phyloP scores from a whole-genome alignment of 1,140 invertebrate genomes.

The Drosophila rufa region DNA sequence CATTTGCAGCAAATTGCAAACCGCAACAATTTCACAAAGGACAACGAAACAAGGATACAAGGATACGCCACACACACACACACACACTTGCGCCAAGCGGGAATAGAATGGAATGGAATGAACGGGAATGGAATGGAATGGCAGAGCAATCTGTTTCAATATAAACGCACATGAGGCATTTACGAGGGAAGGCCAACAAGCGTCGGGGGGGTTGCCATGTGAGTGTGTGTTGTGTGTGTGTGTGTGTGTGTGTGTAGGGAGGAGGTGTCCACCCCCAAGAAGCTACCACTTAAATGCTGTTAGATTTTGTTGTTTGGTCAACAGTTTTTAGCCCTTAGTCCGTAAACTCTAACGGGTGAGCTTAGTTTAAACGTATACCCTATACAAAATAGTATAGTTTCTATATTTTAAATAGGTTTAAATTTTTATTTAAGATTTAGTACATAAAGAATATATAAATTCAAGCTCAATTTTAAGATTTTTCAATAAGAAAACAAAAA shows the following conservation, averaged over 20 bases:
- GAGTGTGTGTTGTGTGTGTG: slow-evolving; percentile 11
- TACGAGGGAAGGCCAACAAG: slow-evolving; percentile 69
- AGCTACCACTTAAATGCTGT: slow-evolving; percentile 73
- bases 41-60: slow-evolving; percentile 51
- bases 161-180: slow-evolving; percentile 84
- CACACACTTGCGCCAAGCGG: slow-evolving; percentile 12
- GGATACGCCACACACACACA: slow-evolving; percentile 15
- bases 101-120: slow-evolving; percentile 29
- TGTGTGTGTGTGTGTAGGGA: not conserved
- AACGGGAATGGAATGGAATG: slow-evolving; percentile 46
- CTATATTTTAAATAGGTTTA: not conserved
- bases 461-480: not conserved
- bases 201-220: slow-evolving; percentile 43
- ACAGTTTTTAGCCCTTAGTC: slow-evolving; percentile 47
- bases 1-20: slow-evolving; percentile 84
- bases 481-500: not conserved
- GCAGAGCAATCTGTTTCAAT: slow-evolving; percentile 85
- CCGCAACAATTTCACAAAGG: slow-evolving; percentile 84
- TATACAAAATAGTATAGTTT: not conserved
- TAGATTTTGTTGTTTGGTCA: slow-evolving; percentile 69
- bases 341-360: not conserved
- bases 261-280: slow-evolving; percentile 18
- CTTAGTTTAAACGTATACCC: slow-evolving; percentile 6
- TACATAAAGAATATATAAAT: too few species aligned
- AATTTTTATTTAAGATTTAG: not conserved